Evolutionary conservation across 1,140 invertebrate genomes (phyloP).

Genomic region (Hormaphis cornu): DNA sequence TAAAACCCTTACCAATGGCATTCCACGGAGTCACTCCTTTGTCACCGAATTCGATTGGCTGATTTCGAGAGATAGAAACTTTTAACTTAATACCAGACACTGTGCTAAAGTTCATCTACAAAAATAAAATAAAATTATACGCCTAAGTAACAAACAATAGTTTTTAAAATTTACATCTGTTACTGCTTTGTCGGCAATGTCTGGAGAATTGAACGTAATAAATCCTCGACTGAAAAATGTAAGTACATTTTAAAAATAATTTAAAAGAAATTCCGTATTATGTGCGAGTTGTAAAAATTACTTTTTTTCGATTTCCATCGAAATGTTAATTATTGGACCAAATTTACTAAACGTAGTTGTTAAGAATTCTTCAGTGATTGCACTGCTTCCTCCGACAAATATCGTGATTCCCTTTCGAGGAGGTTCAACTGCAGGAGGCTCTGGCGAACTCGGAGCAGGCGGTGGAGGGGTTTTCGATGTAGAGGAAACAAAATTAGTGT

Average conservation of each 20-base stretch:
- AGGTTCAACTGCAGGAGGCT: conserved; percentile 50
- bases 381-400: conserved; percentile 66
- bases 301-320: conserved; percentile 82
- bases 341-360: conserved; percentile 67
- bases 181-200: conserved; percentile 77
- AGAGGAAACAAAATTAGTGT: conserved; percentile 82
- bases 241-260: conserved; percentile 12
- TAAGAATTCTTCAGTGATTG: conserved; percentile 68
- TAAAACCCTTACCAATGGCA: neutral
- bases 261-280: neutral
- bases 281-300: conserved; percentile 41
- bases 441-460: conserved; percentile 45
- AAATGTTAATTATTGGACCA: conserved; percentile 77
- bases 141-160: neutral
- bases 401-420: conserved; percentile 72
- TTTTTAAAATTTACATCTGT: conserved; percentile 50
- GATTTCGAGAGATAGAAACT: conserved; percentile 71
- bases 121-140: conserved; percentile 28
- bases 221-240: conserved; percentile 66
- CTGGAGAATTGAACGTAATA: conserved; percentile 83
- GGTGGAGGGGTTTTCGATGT: conserved; percentile 51
- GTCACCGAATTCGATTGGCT: conserved; percentile 56
- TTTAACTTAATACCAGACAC: conserved; percentile 67
- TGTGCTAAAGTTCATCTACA: conserved; percentile 67
- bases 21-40: conserved; percentile 19